Base-by-base conservation (phyloP, 1,140 invertebrate genomes). In the Bombus consobrinus region DNA sequence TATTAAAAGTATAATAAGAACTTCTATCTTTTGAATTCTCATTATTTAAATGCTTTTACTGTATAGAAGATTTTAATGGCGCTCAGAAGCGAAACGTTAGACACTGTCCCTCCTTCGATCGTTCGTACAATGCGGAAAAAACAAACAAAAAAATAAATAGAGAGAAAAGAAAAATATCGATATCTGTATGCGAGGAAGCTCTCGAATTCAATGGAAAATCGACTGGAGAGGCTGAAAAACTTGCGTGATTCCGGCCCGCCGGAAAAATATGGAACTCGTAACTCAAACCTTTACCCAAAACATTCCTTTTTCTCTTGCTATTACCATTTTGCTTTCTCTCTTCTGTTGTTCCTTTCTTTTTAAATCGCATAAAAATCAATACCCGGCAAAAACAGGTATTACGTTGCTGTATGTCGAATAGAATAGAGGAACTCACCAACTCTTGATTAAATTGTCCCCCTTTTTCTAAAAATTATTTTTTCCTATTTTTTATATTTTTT, bases 231-330 rank as follows among this genome's bases (percentile, higher is more conserved):
- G 59, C 28, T 66, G 59, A 78, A 66, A 78, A 78, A 78, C 76
- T 78, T 78, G 76, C n/a, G 59, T 43, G 59, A 78, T 78, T 78
- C n/a, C 39, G 28, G 18, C 22, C 39, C n/a, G 39, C 39, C 28
- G 62, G 76, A 34, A 53, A 81, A 81, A 81, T 71, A 81, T 81
- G 32, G 78, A 39, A 53, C 66, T 68, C 78, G 78, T 69, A 81
- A 71, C 32, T 80, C 75, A 78, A 78, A 66, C 59, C n/a, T 64
- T 59, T 78, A 64, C 39, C 8, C 15, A 43, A 78, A 78, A 43
- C 39, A 28, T 78, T 76, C 34, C 34, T 37, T 59, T 37, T 18
- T 66, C 39, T 32, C 62, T 4, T 41, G 28, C 9, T 62, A 39
- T 39, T 39, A n/a, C 53, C 62, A 66, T 78, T 78, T 77, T 25